phyloP scores from a whole-genome alignment of 2,797 vertebrate species.

The Columba guinea region DNA sequence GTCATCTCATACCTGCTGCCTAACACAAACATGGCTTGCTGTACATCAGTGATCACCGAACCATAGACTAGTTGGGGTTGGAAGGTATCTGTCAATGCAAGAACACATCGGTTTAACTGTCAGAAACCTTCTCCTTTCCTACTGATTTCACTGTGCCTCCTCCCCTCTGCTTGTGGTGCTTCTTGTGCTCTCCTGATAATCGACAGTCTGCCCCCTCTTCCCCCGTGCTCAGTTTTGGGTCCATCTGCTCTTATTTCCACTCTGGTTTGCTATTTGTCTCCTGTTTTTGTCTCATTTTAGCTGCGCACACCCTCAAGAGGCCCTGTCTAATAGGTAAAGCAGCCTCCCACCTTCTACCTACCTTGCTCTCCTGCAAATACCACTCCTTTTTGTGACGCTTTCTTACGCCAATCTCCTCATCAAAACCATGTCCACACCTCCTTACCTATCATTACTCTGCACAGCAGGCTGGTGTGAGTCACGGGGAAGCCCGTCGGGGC shows the following conservation, averaged over 20 bases:
- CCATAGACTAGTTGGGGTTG: too few species aligned
- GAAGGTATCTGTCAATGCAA: not conserved
- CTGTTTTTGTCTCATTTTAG: not conserved
- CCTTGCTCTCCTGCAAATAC: not conserved
- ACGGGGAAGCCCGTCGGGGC: not conserved
- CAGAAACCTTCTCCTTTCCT: not conserved
- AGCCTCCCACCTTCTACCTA: not conserved
- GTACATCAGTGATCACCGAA: not conserved
- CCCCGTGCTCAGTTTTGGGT: not conserved
- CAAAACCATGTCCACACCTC: not conserved
- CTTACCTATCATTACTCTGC: not conserved
- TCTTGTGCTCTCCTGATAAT: not conserved
- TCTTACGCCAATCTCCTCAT: not conserved
- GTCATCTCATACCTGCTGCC: constrained; percentile 43
- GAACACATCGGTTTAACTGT: not conserved
- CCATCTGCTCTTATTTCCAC: not conserved
- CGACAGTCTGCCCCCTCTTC: not conserved
- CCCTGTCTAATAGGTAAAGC: not conserved
- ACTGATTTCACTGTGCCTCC: not conserved
- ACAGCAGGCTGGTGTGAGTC: not conserved
- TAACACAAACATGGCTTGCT: not conserved
- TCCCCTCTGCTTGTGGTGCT: not conserved
- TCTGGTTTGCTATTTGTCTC: not conserved
- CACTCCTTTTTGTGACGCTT: not conserved
- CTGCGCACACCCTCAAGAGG: not conserved